These are phyloP conservation scores for Semotilus atromaculatus DNA, from an alignment of 2,797 vertebrate species.

Conservation along the genomic window DNA sequence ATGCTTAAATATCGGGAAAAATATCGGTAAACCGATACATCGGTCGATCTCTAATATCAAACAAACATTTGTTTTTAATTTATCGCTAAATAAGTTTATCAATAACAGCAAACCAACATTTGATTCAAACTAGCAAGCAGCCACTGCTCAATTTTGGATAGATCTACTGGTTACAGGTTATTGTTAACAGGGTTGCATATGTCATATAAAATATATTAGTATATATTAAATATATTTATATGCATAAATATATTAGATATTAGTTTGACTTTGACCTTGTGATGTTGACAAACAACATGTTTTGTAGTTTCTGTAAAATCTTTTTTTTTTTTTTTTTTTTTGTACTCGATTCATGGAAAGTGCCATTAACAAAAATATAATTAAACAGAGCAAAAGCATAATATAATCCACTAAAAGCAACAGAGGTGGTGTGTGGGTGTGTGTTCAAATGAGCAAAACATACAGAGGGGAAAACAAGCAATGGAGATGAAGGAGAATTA, in stretches of 20 bases:
- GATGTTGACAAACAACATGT: neutral
- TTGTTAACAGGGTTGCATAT: neutral
- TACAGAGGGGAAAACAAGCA: conserved; percentile 15
- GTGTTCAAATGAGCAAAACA: conserved; percentile 28
- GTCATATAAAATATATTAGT: neutral
- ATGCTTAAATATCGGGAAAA: too few species aligned
- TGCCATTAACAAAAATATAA: neutral
- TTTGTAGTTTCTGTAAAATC: neutral
- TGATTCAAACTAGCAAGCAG: neutral
- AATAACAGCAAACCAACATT: neutral
- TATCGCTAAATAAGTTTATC: neutral
- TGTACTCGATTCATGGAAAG: neutral
- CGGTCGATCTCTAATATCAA: too few species aligned
- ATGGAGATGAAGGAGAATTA: conserved; percentile 39
- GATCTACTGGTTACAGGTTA: neutral
- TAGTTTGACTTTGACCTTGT: neutral
- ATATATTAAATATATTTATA: too few species aligned
- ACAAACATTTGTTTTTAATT: neutral
- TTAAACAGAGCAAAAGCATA: neutral
- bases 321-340: neutral
- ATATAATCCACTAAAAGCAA: neutral
- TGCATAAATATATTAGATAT: neutral
- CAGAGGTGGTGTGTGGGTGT: conserved; percentile 30
- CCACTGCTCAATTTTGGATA: neutral
- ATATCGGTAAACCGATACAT: too few species aligned